phyloP scores from a whole-genome alignment of 37 sponge, comb jelly and placozoan species.

The Hexactinellida sp. region DNA sequence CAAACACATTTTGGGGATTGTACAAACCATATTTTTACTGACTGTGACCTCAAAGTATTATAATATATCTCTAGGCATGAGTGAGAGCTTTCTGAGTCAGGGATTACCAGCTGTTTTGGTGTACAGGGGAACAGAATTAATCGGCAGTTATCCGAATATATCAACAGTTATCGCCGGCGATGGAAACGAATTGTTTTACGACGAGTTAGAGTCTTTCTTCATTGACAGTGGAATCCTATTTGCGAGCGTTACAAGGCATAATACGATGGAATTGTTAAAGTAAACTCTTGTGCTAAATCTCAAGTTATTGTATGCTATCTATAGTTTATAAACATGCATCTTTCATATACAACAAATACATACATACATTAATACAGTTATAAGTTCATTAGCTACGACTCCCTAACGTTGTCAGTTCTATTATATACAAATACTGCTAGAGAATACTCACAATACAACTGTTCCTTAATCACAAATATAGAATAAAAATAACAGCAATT shows the following conservation, averaged over 20 bases:
- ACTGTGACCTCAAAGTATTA: too few relatives aligned
- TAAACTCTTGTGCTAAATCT: not conserved
- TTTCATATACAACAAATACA: not conserved
- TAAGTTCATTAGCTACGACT: not conserved
- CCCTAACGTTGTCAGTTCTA: not conserved
- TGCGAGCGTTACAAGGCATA: not conserved
- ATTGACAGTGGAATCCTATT: not conserved
- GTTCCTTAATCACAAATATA: not conserved
- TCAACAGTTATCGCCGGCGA: not conserved
- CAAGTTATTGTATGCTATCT: not conserved
- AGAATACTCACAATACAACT: not conserved
- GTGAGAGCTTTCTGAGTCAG: not conserved
- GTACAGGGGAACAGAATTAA: not conserved
- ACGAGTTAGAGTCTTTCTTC: not conserved
- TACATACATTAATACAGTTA: not conserved
- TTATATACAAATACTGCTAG: not conserved
- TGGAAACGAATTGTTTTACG: not conserved
- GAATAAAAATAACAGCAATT: not conserved
- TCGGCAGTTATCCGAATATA: not conserved
- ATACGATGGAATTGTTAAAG: not conserved
- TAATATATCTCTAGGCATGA: not conserved
- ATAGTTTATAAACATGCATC: not conserved
- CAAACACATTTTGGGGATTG: too few relatives aligned
- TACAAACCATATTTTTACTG: too few relatives aligned
- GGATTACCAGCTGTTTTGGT: not conserved